These are phyloP conservation scores for Resseliella maxima DNA, from an alignment of 2,888 invertebrate species.

Conservation along the genomic window DNA sequence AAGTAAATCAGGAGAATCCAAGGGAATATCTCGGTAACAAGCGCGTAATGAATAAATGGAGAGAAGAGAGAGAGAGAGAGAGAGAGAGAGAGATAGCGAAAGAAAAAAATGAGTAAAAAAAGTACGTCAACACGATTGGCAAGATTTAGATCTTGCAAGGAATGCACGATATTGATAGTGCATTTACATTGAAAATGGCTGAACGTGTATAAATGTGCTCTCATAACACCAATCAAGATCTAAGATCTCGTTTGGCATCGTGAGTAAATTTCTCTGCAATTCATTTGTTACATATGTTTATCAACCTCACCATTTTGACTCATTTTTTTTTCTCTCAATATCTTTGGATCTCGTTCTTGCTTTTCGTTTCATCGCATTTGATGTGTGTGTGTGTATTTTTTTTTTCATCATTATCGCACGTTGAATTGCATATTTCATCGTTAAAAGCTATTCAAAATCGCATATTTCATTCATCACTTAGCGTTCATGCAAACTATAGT, in stretches of 20 bases:
- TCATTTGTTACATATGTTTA: slow-evolving; percentile 15
- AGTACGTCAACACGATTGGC: background rate
- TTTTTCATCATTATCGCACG: background rate
- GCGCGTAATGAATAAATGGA: no score
- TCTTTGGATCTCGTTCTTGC: background rate
- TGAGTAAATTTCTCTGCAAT: background rate
- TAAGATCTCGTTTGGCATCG: no score
- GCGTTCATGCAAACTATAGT: background rate
- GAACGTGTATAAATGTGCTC: background rate
- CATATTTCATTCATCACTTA: slow-evolving; percentile 28
- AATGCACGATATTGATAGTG: background rate
- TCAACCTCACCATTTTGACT: background rate
- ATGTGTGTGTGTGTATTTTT: background rate
- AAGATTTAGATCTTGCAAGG: background rate
- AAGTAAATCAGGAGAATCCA: no score
- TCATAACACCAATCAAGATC: slow-evolving; percentile 13
- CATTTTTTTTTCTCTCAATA: background rate
- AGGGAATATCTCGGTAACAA: no score
- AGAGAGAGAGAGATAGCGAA: no score
- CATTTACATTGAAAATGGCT: background rate
- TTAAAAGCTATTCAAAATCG: slow-evolving; percentile 17
- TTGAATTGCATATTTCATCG: background rate
- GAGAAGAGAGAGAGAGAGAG: no score
- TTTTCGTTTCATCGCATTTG: background rate
- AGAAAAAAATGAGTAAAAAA: no score